Percentiles rank a stretch among this genome's conserved stretches.
These are phyloP conservation scores for Papilio helenus DNA, from an alignment of 1,140 invertebrate genomes.

Conservation along the genomic window DNA sequence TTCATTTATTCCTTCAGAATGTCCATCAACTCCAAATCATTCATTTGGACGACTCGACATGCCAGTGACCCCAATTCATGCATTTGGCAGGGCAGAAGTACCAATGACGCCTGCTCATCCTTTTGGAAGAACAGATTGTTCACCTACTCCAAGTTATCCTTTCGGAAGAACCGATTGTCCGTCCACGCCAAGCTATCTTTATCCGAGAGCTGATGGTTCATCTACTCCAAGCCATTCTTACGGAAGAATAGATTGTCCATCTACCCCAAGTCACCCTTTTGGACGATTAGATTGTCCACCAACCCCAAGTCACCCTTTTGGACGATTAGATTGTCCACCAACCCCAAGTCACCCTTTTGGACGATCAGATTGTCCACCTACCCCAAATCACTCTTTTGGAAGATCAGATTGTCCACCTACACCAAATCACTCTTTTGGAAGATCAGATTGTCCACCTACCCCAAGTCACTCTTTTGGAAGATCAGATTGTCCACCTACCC, in stretches of 20 bases:
- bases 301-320: conserved; percentile 48
- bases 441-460: conserved; percentile 48
- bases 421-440: conserved; percentile 54
- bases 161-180: conserved; percentile 50
- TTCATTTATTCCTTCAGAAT: conserved; percentile 31
- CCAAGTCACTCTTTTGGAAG: conserved; percentile 49
- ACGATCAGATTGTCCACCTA: conserved; percentile 48
- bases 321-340: conserved; percentile 45
- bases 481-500: conserved; percentile 49
- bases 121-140: conserved; percentile 44
- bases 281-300: conserved; percentile 49
- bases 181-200: conserved; percentile 46
- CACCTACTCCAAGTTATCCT: conserved; percentile 45
- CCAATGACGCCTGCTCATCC: conserved; percentile 45
- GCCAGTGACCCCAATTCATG: conserved; percentile 39
- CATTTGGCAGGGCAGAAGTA: conserved; percentile 42
- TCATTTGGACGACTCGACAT: conserved; percentile 23
- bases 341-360: conserved; percentile 55
- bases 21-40: conserved; percentile 32
- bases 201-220: conserved; percentile 42
- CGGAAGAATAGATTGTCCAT: conserved; percentile 48
- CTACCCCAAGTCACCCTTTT: conserved; percentile 51
- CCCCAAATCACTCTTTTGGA: conserved; percentile 50
- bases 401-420: conserved; percentile 48
- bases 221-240: conserved; percentile 47